These are phyloP conservation scores for Myotis lucifugus DNA, from an alignment of 2,113 vertebrate genomes.

Conservation along the genomic window DNA sequence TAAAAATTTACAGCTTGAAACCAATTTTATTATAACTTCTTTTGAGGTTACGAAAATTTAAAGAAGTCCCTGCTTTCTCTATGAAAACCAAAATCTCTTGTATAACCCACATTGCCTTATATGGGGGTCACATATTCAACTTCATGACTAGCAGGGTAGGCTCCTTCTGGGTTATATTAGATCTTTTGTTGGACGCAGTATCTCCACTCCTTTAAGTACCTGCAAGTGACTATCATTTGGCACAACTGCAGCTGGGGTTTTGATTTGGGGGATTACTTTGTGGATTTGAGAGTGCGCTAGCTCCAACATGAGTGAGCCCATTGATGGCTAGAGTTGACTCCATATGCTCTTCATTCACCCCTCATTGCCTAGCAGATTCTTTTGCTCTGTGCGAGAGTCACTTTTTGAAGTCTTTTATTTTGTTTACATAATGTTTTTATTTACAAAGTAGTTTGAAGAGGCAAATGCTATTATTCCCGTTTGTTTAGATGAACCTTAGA, in stretches of 20 bases:
- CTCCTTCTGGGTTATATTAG: background rate
- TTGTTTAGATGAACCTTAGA: background rate
- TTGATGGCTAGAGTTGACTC: background rate
- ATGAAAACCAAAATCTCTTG: background rate
- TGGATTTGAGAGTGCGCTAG: background rate
- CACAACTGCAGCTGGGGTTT: background rate
- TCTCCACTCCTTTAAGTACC: background rate
- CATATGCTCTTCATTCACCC: background rate
- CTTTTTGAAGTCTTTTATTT: constrained; percentile 30
- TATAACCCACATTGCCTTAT: background rate
- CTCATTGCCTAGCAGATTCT: background rate
- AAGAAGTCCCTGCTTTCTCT: background rate
- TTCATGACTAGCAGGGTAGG: background rate
- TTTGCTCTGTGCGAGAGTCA: background rate
- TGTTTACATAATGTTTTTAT: constrained; percentile 34
- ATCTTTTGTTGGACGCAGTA: background rate
- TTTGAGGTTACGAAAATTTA: background rate
- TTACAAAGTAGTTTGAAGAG: constrained; percentile 13
- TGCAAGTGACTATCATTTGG: background rate
- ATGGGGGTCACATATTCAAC: background rate
- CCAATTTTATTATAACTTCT: constrained; percentile 20
- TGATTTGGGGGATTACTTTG: background rate
- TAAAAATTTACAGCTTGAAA: background rate
- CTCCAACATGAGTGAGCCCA: background rate
- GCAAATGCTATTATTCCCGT: background rate